These are phyloP conservation scores for Pristionchus japonicus DNA, from an alignment of 2,888 invertebrate genomes.

Conservation along the genomic window DNA sequence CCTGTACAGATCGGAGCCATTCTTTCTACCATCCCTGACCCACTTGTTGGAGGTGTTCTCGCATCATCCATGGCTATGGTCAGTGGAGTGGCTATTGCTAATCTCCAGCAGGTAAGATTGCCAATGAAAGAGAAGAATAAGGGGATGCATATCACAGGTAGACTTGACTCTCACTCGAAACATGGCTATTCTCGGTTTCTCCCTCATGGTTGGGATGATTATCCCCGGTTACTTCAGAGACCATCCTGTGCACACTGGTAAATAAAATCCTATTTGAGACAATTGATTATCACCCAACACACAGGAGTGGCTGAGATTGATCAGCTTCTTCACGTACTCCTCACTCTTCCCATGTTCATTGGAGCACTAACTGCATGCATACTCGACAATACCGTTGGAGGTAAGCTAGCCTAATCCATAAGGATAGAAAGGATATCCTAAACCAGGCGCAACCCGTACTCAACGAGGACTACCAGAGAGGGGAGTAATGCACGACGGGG, in stretches of 20 bases:
- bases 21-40: slow-evolving; percentile 78
- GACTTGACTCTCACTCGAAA: slow-evolving; percentile 88
- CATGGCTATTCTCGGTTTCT: slow-evolving; percentile 89
- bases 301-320: slow-evolving; percentile 54
- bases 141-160: too few relatives aligned
- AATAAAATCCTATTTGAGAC: not conserved
- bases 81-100: slow-evolving; percentile 75
- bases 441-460: slow-evolving; percentile 68
- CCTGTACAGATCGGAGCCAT: slow-evolving; percentile 75
- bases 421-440: not conserved
- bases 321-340: slow-evolving; percentile 66
- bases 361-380: slow-evolving; percentile 73
- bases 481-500: slow-evolving; percentile 63
- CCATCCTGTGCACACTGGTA: slow-evolving; percentile 54
- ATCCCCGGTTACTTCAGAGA: slow-evolving; percentile 69
- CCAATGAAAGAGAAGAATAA: not conserved
- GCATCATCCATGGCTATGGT: slow-evolving; percentile 76
- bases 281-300: not conserved
- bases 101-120: slow-evolving; percentile 80
- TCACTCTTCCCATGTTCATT: slow-evolving; percentile 73
- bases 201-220: slow-evolving; percentile 87
- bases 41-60: slow-evolving; percentile 77
- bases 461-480: slow-evolving; percentile 69
- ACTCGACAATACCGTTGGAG: slow-evolving; percentile 72
- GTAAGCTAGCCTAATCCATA: slow-evolving; percentile 46